Conservation (phyloP, 35 echinoderm and acorn worm species). For the Anneissia japonica region DNA sequence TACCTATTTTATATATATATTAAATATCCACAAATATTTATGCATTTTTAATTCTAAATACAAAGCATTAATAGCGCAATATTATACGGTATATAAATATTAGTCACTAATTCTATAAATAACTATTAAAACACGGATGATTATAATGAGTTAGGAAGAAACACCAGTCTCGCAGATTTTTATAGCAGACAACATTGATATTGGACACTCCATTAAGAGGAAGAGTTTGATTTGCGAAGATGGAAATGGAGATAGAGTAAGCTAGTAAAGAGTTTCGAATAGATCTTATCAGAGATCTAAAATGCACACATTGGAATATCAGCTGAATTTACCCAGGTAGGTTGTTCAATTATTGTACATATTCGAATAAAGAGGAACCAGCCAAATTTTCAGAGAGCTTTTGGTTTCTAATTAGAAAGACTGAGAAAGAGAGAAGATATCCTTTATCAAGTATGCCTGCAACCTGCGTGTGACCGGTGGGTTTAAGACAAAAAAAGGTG, state of each 20-base stretch:
- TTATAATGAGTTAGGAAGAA: not conserved
- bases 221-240: not conserved
- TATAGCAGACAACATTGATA: not conserved
- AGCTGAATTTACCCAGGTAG: no score
- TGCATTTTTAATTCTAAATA: not conserved
- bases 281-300: no score
- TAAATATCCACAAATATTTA: not conserved
- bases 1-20: slow-evolving; percentile 3
- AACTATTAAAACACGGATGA: not conserved
- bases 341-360: no score
- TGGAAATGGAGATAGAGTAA: no score
- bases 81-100: not conserved
- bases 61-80: not conserved
- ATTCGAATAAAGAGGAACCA: no score
- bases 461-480: not conserved
- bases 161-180: not conserved
- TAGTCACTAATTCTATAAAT: not conserved
- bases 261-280: no score
- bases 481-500: not conserved
- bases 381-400: no score
- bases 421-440: not conserved
- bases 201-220: not conserved
- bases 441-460: not conserved
- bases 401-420: no score
- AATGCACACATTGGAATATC: no score